Conservation (phyloP, 1,140 invertebrate species). For the Formica selysi region DNA sequence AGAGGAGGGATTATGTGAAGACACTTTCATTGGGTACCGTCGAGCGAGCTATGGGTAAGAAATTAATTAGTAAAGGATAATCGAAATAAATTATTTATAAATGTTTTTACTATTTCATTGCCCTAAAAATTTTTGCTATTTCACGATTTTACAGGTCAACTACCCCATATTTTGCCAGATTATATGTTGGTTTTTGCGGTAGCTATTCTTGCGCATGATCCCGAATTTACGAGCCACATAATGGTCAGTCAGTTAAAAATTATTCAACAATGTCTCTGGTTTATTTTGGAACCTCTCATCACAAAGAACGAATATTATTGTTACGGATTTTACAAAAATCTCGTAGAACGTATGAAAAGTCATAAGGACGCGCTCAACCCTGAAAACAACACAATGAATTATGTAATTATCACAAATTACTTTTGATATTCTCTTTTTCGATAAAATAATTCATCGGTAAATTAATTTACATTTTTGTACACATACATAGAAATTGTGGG, state of each 20-base stretch:
- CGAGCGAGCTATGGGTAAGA: slow-evolving; percentile 85
- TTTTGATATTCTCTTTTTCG: background rate
- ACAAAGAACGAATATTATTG: slow-evolving; percentile 97
- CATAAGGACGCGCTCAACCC: slow-evolving; percentile 95
- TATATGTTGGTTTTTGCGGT: slow-evolving; percentile 98
- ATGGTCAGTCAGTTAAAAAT: slow-evolving; percentile 91
- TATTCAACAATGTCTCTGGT: slow-evolving; percentile 95
- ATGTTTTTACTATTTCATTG: slow-evolving; percentile 12
- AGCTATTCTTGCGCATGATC: slow-evolving; percentile 96
- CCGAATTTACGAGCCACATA: slow-evolving; percentile 92
- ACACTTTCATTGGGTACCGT: slow-evolving; percentile 89
- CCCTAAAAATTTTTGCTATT: slow-evolving; percentile 1
- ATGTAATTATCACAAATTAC: slow-evolving; percentile 88
- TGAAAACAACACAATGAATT: slow-evolving; percentile 93
- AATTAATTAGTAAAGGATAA: slow-evolving; percentile 68
- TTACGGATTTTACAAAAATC: slow-evolving; percentile 97
- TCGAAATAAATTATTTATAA: slow-evolving; percentile 39
- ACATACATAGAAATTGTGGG: slow-evolving; percentile 95
- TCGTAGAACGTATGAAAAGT: slow-evolving; percentile 97
- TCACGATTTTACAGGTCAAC: slow-evolving; percentile 86
- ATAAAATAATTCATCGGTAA: background rate
- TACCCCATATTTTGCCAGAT: slow-evolving; percentile 96
- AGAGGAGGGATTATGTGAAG: slow-evolving; percentile 96
- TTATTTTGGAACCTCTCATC: slow-evolving; percentile 97
- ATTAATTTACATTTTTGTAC: slow-evolving; percentile 66